Conservation (phyloP, 1,140 invertebrate genomes). For the Teleopsis dalmanni region DNA sequence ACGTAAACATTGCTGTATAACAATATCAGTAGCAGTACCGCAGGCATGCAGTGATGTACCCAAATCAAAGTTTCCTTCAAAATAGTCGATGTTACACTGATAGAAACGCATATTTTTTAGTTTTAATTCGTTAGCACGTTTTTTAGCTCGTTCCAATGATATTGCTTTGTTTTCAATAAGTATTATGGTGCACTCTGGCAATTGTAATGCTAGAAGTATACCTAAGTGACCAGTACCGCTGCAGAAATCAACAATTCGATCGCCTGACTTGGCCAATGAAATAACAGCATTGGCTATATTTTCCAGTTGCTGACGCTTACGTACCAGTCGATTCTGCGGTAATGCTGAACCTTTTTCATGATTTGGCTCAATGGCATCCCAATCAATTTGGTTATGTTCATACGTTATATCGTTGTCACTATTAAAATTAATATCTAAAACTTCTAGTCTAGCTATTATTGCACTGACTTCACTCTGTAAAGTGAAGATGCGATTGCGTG, state of each 20-base stretch:
- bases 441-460: conserved; percentile 48
- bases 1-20: conserved; percentile 73
- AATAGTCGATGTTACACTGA: conserved; percentile 84
- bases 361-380: conserved; percentile 31
- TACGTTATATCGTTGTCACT: conserved; percentile 20
- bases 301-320: conserved; percentile 85
- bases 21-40: conserved; percentile 88
- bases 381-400: conserved; percentile 29
- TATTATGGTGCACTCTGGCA: conserved; percentile 69
- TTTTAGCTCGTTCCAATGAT: conserved; percentile 67
- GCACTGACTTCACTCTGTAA: conserved; percentile 65
- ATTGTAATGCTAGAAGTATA: conserved; percentile 70
- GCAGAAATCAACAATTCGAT: conserved; percentile 87
- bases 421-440: conserved; percentile 22
- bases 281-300: conserved; percentile 76
- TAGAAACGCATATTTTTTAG: conserved; percentile 72
- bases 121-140: conserved; percentile 59
- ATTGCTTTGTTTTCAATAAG: conserved; percentile 90
- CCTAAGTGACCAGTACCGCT: conserved; percentile 89
- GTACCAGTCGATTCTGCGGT: conserved; percentile 60
- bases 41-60: conserved; percentile 88
- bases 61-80: conserved; percentile 68
- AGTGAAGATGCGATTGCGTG: conserved; percentile 63
- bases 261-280: conserved; percentile 53
- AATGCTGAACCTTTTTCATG: conserved; percentile 59